Evolutionary conservation across 1,140 invertebrate genomes (phyloP).

Genomic region (Brachionus koreanus): DNA sequence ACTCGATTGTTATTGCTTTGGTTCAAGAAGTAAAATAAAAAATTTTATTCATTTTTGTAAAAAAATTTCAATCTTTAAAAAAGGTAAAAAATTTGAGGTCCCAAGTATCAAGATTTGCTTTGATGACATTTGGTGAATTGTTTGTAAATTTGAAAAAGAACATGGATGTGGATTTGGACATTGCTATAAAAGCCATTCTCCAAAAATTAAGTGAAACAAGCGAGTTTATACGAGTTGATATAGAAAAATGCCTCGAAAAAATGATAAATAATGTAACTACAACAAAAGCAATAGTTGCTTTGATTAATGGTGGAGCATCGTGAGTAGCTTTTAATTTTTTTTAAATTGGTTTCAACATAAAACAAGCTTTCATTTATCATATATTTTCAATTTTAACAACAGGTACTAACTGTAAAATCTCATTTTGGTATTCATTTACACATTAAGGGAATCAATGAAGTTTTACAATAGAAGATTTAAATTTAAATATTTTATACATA

Average conservation of each 20-base stretch:
- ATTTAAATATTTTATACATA: too few relatives aligned
- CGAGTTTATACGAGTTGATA: slow-evolving; percentile 80
- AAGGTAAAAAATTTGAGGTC: slow-evolving; percentile 71
- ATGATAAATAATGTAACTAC: slow-evolving; percentile 67
- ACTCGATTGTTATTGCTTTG: slow-evolving; percentile 67
- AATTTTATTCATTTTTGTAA: background rate
- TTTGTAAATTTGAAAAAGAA: slow-evolving; percentile 67
- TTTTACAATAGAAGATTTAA: too few relatives aligned
- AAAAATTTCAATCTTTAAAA: background rate
- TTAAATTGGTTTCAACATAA: too few relatives aligned
- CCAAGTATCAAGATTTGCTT: slow-evolving; percentile 79
- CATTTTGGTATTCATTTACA: too few relatives aligned
- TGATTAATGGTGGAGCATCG: slow-evolving; percentile 66
- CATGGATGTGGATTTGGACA: slow-evolving; percentile 80
- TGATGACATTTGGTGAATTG: slow-evolving; percentile 71
- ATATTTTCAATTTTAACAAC: too few relatives aligned
- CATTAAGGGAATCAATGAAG: too few relatives aligned
- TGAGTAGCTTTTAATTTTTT: slow-evolving; percentile 58
- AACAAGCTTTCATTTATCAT: too few relatives aligned
- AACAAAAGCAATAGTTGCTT: slow-evolving; percentile 58
- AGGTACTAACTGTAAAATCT: too few relatives aligned
- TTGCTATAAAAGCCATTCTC: slow-evolving; percentile 72
- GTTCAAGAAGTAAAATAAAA: slow-evolving; percentile 66
- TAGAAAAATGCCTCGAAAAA: slow-evolving; percentile 72
- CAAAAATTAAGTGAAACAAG: slow-evolving; percentile 85